Conservation (phyloP, 2,113 vertebrate genomes). For the Zosterops borbonicus region DNA sequence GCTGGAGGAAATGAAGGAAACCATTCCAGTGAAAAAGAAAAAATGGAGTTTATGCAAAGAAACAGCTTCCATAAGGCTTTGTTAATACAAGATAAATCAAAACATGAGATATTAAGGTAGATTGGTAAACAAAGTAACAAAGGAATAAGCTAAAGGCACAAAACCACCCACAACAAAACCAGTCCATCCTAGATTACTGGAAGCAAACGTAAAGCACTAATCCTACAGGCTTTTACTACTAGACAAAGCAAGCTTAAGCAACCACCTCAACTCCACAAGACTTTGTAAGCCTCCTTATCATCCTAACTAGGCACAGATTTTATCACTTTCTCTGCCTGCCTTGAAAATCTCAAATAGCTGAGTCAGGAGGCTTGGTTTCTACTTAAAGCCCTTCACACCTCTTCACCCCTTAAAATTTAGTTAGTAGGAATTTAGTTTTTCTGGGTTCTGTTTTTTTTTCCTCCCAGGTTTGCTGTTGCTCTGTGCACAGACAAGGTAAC, state of each 20-base stretch:
- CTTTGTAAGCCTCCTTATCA: rapidly evolving
- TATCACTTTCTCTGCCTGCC: neutral
- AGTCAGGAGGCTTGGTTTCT: neutral
- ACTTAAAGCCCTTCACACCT: neutral
- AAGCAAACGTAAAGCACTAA: neutral
- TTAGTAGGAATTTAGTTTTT: rapidly evolving
- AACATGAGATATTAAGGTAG: rapidly evolving
- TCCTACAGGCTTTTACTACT: neutral
- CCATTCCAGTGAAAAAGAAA: neutral
- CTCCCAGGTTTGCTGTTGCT: rapidly evolving
- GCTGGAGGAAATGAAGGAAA: neutral
- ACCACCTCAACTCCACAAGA: neutral
- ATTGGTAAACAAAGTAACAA: neutral
- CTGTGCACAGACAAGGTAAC: rapidly evolving
- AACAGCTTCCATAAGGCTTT: neutral
- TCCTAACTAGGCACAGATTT: neutral
- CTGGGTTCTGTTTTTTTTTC: rapidly evolving
- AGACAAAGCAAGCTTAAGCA: neutral
- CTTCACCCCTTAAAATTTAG: rapidly evolving
- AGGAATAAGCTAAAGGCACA: neutral
- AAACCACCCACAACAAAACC: rapidly evolving
- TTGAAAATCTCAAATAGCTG: neutral
- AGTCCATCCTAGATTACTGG: rapidly evolving
- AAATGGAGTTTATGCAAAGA: neutral
- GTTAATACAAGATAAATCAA: neutral